Conservation (phyloP, 2,888 invertebrate genomes). For the Lasioglossum pauxillum region DNA sequence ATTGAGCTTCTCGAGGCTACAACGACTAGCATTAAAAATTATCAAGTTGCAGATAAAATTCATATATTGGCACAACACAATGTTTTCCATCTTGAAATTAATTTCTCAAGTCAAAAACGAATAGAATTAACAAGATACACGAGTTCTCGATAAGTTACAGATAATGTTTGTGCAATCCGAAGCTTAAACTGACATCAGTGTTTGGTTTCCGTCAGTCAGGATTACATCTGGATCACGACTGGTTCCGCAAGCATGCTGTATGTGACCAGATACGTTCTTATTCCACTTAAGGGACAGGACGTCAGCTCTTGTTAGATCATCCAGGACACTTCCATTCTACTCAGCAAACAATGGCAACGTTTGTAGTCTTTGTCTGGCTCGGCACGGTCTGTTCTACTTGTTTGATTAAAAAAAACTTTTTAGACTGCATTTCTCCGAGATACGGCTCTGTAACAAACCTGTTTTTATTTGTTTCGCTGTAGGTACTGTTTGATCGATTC, state of each 20-base stretch:
- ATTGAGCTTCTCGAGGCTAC: rapidly evolving
- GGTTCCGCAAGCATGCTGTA: no score
- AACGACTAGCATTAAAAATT: no score
- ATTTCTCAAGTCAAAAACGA: background rate
- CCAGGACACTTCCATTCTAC: background rate
- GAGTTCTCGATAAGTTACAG: background rate
- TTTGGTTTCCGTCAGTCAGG: background rate
- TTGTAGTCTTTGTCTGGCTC: background rate
- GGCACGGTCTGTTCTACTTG: background rate
- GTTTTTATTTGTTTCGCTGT: background rate
- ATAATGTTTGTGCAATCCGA: background rate
- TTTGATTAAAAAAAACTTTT: background rate
- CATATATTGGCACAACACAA: background rate
- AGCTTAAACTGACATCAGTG: background rate
- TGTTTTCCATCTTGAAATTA: background rate
- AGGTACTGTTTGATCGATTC: background rate
- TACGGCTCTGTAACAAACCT: background rate
- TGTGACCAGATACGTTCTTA: background rate
- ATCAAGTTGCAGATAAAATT: no score
- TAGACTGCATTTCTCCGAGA: background rate
- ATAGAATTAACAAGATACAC: background rate
- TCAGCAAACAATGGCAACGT: background rate
- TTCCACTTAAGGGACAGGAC: background rate
- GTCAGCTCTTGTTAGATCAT: background rate
- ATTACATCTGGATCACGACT: background rate